phyloP scores from a whole-genome alignment of 2,113 vertebrate species.

The Mionectes macconnelli region DNA sequence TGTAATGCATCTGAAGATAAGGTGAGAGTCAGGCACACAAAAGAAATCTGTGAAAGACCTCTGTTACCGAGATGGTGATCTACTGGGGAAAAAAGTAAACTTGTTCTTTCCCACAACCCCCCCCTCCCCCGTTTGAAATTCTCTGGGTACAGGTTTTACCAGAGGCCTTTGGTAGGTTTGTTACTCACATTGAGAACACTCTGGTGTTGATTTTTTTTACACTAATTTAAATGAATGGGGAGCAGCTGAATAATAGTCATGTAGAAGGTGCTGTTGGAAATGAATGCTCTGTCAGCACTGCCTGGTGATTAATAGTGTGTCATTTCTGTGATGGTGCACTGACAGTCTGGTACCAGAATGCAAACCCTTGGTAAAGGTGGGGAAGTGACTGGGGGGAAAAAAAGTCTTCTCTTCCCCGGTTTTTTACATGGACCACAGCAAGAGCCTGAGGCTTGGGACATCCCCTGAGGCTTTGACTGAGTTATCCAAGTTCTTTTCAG shows the following conservation, averaged over 20 bases:
- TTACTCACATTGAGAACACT: neutral
- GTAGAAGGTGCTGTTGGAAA: neutral
- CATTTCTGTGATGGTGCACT: neutral
- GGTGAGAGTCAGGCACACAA: neutral
- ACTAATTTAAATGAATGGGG: neutral
- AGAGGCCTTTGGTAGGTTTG: neutral
- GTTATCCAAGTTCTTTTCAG: neutral
- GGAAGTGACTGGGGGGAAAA: neutral
- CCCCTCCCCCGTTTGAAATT: accelerated
- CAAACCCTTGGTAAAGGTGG: neutral
- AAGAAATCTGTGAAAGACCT: neutral
- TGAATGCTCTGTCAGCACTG: neutral
- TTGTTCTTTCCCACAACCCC: neutral
- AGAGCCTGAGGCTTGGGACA: neutral
- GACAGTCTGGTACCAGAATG: neutral
- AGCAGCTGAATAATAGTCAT: neutral
- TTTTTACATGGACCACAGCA: neutral
- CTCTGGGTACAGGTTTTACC: neutral
- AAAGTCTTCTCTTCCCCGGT: neutral
- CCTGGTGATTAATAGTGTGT: neutral
- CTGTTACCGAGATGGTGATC: neutral
- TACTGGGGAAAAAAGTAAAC: neutral
- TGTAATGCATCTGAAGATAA: neutral
- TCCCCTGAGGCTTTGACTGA: neutral
- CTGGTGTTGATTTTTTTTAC: neutral